Evolutionary conservation across 1,140 invertebrate genomes (phyloP), one percentile per base, ranked within the genome.

Genomic region (Drosophila arawakana): DNA sequence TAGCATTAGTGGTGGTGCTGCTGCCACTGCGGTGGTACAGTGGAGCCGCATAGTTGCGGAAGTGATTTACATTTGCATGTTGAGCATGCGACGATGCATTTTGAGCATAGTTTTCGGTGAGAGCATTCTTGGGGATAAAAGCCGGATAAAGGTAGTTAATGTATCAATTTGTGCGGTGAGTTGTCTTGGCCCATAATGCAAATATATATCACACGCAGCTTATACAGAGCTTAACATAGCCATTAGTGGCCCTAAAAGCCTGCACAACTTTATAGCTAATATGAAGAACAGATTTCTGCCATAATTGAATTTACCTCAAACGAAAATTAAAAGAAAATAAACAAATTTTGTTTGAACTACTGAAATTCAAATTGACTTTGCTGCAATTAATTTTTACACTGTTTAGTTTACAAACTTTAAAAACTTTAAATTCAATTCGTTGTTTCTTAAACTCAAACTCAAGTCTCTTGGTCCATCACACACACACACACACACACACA

Each of bases 31-130:
- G 13, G 30, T 47, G 67, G 39, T 70, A 58, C 58, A 69, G 57
- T 13, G 67, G 58, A 41, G 54, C 44, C 18, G 60, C 49, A 47
- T 50, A 62, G 58, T 43, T 41, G 80, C 70, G 79, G 82, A 85
- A 85, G 82, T 85, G 82, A 85, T 85, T 85, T 85, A 85, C 82
- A 85, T 85, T 85, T 85, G 85, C 82, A 88, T 85, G 83, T 77
- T 65, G 68, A 76, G 71, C 82, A 88, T 79, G 63, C 71, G 75
- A 80, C 59, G 72, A 80, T 55, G 78, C 83, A 85, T 85, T 85
- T 85, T 88, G 80, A 82, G 83, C 81, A 85, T 85, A 85, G 83
- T 85, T 85, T 82, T 66, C 35, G 76, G 52, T 68, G 65, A 46
- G 52, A 52, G 72, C 71, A 68, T 62, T 63, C 59, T 57, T 62